phyloP scores from a whole-genome alignment of 2,113 vertebrate species.

The Pseudopipra pipra region DNA sequence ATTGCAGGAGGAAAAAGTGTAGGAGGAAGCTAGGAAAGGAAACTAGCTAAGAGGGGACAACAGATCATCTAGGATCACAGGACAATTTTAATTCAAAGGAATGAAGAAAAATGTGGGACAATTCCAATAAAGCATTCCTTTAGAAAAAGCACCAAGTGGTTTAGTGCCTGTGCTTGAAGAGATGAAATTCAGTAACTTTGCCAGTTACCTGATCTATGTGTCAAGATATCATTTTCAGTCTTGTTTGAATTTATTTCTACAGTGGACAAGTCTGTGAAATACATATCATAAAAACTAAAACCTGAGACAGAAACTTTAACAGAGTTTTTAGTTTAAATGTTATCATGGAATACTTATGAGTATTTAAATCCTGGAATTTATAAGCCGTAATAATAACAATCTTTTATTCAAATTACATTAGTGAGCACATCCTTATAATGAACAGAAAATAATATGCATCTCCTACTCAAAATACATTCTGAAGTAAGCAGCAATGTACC shows the following conservation, averaged over 20 bases:
- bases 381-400: not conserved
- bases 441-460: not conserved
- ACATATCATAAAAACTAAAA: not conserved
- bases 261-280: not conserved
- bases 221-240: not conserved
- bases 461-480: not conserved
- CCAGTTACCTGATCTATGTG: not conserved
- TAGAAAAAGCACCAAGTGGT: constrained; percentile 10
- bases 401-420: not conserved
- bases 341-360: not conserved
- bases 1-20: not conserved
- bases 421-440: not conserved
- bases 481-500: not conserved
- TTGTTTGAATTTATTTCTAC: not conserved
- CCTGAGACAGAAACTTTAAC: not conserved
- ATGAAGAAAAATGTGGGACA: not conserved
- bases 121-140: not conserved
- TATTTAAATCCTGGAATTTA: not conserved
- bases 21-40: not conserved
- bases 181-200: not conserved
- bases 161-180: not conserved
- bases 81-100: not conserved
- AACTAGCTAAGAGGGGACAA: not conserved
- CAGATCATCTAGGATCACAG: not conserved
- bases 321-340: not conserved